Base-by-base conservation (phyloP, 2,797 vertebrate species). In the Heliangelus exortis region DNA sequence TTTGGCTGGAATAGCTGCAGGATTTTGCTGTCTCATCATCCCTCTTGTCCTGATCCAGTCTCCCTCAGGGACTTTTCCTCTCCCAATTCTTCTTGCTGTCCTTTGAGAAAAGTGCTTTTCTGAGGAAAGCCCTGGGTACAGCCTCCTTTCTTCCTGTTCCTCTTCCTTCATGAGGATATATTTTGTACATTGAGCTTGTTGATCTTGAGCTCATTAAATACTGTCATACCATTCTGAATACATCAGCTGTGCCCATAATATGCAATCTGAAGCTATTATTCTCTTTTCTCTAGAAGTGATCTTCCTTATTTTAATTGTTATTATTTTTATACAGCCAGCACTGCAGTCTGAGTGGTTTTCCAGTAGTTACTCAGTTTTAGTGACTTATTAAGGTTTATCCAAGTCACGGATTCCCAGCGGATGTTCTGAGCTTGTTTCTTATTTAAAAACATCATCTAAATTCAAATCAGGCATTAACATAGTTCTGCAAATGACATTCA, bases 401-500 rank as follows among this genome's bases (percentile, higher is more conserved):
- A 95, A 95, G 84, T 87, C 66, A 47, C n/a, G 81, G 69, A 92
- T 93, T 96, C 92, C 93, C 93, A 92, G 87, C 0, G 31, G 94
- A 84, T 94, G 45, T 86, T 95, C 84, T 69, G 76, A 91, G 76
- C 90, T 93, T 93, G 58, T 93, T 96, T 95, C 89, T 95, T 95
- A 53, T n/a, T 94, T 92, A 86, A 96, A 96, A 95, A 89, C 84
- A 84, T 93, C 82, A 87, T 95, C 89, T 92, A 92, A 95, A 96
- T 95, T 95, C 95, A 92, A 93, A 95, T 94, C 82, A 73, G 93
- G 93, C 95, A 94, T 96, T 96, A 95, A 68, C 90, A 95, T 66
- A 89, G 87, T 92, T 94, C 75, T 93, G 89, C 43, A 68, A 87
- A 92, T 93, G 94, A 93, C 94, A 91, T 95, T 96, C 92, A 86